phyloP scores from a whole-genome alignment of 2,797 vertebrate genomes.

The Epinephelus awoara region DNA sequence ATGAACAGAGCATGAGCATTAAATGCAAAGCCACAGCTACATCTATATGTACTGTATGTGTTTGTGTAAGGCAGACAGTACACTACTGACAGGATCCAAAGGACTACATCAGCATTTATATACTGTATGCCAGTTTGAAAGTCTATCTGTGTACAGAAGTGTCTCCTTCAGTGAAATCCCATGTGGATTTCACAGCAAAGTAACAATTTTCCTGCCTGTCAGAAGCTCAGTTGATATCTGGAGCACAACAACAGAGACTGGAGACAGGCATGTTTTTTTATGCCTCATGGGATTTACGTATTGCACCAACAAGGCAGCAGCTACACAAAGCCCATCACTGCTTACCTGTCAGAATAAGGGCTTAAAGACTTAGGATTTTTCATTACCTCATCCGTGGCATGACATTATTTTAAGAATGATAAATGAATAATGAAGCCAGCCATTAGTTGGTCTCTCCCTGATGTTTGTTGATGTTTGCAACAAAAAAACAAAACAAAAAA shows the following conservation, averaged over 20 bases:
- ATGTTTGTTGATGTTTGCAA: background rate
- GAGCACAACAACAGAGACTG: conserved; percentile 50
- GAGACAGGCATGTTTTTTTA: conserved; percentile 7
- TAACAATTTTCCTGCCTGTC: conserved; percentile 44
- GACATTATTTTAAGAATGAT: background rate
- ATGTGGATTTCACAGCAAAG: conserved; percentile 42
- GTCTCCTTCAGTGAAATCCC: conserved; percentile 19
- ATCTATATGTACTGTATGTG: background rate
- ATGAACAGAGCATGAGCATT: background rate
- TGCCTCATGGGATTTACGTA: conserved; percentile 3
- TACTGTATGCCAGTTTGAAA: conserved; percentile 5
- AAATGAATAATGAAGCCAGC: background rate
- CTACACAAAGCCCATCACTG: conserved; percentile 14
- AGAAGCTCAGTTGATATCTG: conserved; percentile 48
- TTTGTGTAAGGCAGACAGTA: background rate
- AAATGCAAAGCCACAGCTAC: background rate
- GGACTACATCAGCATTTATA: conserved; percentile 1
- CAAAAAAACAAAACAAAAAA: background rate
- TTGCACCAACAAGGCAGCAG: background rate
- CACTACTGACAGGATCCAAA: background rate
- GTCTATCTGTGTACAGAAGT: conserved; percentile 20
- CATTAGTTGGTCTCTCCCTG: background rate
- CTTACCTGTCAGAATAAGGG: background rate
- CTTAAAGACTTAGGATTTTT: background rate
- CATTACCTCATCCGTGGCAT: background rate